Conservation (phyloP, 1,140 invertebrate species). For the Drosophila subobscura region DNA sequence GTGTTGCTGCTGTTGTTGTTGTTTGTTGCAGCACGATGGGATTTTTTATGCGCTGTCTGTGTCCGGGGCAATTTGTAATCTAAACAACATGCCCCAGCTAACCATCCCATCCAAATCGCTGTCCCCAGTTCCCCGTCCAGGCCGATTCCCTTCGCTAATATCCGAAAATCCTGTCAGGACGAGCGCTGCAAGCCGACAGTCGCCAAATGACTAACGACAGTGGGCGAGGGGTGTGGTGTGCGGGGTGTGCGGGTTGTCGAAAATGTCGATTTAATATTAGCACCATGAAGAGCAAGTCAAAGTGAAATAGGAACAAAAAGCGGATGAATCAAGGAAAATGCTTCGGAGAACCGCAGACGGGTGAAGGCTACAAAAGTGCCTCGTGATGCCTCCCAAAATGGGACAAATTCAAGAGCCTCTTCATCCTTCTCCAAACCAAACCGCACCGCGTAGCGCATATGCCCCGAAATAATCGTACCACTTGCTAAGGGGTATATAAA, state of each 20-base stretch:
- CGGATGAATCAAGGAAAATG: not conserved
- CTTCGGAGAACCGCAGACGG: not conserved
- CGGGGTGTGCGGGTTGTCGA: slow-evolving; percentile 4
- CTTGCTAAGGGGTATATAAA: slow-evolving; percentile 24
- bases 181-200: slow-evolving; percentile 48
- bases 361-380: not conserved
- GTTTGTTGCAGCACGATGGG: slow-evolving; percentile 17
- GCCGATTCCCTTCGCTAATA: slow-evolving; percentile 34
- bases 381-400: not conserved
- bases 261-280: slow-evolving; percentile 77
- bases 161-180: slow-evolving; percentile 61
- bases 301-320: slow-evolving; percentile 56
- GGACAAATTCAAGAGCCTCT: not conserved
- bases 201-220: slow-evolving; percentile 46
- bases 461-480: not conserved
- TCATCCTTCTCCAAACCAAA: not conserved
- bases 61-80: slow-evolving; percentile 74
- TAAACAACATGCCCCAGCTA: slow-evolving; percentile 67
- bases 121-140: not conserved
- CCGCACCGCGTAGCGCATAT: not conserved
- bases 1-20: slow-evolving; percentile 32
- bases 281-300: slow-evolving; percentile 71
- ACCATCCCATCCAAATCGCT: slow-evolving; percentile 6
- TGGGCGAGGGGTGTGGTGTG: slow-evolving; percentile 3
- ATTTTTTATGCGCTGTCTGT: slow-evolving; percentile 28